Conservation (phyloP, 2,797 vertebrate species). For the Emys orbicularis region DNA sequence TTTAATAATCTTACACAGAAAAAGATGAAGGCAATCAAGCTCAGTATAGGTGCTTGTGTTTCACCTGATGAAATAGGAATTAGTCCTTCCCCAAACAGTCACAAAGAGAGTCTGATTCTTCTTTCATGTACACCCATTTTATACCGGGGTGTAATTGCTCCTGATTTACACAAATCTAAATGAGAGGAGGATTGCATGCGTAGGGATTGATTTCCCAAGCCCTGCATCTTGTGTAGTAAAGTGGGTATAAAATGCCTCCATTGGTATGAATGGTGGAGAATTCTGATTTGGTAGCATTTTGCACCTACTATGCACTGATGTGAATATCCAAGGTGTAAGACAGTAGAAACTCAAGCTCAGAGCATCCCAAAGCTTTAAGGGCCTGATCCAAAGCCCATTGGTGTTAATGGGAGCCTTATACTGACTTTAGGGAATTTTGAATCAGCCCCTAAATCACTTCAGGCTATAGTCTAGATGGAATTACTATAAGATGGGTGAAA, state of each 20-base stretch:
- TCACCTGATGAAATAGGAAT: not conserved
- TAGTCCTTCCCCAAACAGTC: not conserved
- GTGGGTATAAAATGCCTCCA: not conserved
- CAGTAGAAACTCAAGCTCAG: not conserved
- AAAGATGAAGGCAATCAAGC: not conserved
- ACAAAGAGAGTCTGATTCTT: not conserved
- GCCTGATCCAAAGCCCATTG: not conserved
- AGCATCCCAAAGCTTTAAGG: not conserved
- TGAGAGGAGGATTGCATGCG: not conserved
- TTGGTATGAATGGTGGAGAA: not conserved
- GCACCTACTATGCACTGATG: not conserved
- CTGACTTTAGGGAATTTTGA: not conserved
- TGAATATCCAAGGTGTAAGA: not conserved
- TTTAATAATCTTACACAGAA: conserved; percentile 4
- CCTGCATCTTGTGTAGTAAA: not conserved
- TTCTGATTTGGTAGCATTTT: not conserved
- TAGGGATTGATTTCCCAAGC: not conserved
- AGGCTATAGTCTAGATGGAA: not conserved
- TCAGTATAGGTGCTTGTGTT: conserved; percentile 4
- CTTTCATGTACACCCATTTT: not conserved
- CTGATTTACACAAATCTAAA: not conserved
- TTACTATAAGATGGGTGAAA: not conserved
- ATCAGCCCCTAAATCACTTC: not conserved
- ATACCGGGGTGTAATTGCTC: not conserved
- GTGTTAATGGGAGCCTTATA: not conserved